Evolutionary conservation across 2,888 invertebrate species (phyloP).

Genomic region (Limnephilus auricula): DNA sequence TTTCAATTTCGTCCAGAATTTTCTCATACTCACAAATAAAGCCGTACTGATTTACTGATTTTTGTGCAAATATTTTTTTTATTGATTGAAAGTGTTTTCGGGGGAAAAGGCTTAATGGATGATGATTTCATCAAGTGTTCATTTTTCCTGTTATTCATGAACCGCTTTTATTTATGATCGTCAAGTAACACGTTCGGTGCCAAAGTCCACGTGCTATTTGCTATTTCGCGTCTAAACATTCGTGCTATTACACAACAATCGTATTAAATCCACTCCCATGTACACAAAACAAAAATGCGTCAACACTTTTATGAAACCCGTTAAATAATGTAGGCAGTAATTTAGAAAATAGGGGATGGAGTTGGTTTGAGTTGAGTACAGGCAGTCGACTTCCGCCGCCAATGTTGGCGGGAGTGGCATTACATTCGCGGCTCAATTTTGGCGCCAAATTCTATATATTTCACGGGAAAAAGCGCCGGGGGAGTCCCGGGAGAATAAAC

Average conservation of each 20-base stretch:
- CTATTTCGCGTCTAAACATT: not conserved
- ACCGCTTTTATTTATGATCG: not conserved
- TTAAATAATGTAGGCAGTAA: not conserved
- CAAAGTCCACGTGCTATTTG: not conserved
- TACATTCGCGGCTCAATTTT: slow-evolving; percentile 24
- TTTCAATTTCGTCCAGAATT: no score
- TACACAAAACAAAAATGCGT: not conserved
- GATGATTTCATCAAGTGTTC: no score
- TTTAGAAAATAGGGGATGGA: slow-evolving; percentile 15
- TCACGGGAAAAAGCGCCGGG: not conserved
- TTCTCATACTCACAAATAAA: no score
- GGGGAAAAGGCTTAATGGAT: no score
- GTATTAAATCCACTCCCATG: not conserved
- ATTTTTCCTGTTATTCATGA: not conserved
- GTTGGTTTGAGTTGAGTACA: not conserved
- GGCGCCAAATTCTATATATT: slow-evolving; percentile 25
- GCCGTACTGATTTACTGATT: no score
- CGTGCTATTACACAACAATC: not conserved
- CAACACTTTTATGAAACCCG: not conserved
- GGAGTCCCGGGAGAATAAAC: slow-evolving; percentile 36
- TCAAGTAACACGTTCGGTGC: not conserved
- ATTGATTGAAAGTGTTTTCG: no score
- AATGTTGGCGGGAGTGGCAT: not conserved
- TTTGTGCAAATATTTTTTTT: no score
- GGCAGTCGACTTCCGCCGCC: slow-evolving; percentile 12